phyloP scores from a whole-genome alignment of 2,797 vertebrate species.

The Tinamus major region DNA sequence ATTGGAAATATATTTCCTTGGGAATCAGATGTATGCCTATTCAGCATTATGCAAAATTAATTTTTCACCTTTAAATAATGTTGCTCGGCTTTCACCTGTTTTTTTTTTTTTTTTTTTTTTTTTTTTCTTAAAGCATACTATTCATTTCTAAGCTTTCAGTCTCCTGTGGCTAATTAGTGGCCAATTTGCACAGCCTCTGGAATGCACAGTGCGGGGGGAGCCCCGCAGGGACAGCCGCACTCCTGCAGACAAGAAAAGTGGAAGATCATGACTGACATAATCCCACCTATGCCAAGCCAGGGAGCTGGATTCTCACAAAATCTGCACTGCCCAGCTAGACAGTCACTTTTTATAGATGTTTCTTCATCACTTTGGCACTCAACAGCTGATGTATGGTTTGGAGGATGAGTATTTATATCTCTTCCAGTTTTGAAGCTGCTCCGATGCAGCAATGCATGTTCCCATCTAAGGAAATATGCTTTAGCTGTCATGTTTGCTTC shows the following conservation, averaged over 20 bases:
- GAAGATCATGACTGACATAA: rapidly evolving
- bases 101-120: not conserved
- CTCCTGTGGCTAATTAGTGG: not conserved
- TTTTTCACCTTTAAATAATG: not conserved
- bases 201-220: not conserved
- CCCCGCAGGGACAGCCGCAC: not conserved
- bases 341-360: not conserved
- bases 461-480: not conserved
- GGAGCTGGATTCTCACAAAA: not conserved
- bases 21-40: not conserved
- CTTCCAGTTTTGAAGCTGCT: not conserved
- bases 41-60: not conserved
- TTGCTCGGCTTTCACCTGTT: not conserved
- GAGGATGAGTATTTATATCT: not conserved
- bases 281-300: not conserved
- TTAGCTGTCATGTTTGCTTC: not conserved
- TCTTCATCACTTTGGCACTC: not conserved
- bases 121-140: not conserved
- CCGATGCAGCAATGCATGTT: not conserved
- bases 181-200: not conserved
- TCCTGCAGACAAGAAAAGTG: not conserved
- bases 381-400: not conserved
- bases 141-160: not conserved
- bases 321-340: not conserved
- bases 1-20: slow-evolving; percentile 2